Evolutionary conservation across 2,888 invertebrate species (phyloP), one percentile per base, ranked within the genome.

Genomic region (Dichetophora obliterata): DNA sequence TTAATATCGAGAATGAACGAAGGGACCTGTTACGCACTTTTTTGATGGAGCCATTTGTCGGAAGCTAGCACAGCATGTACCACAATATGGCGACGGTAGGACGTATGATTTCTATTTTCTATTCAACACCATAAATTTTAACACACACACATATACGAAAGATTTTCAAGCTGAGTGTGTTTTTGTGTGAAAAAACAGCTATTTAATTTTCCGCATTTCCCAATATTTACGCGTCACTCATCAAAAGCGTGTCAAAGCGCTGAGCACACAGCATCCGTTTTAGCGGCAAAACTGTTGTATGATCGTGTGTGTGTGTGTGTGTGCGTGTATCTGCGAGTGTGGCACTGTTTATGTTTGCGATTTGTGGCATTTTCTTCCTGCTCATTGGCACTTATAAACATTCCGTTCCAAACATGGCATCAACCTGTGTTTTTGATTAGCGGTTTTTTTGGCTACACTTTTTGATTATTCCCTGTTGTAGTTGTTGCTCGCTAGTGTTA

Each of bases 391-490:
- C 68, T 71, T 71, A 16, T 19, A 31, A 27, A n/a, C 57, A 61
- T 27, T 27, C 27, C 16, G 16, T 9, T 1, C 3, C 54, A 54
- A 19, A 6, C 19, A 16, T 69, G 37, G 71, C 37, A 52, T 34
- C 57, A 66, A 83, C 84, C 85, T 84, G 83, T 84, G 84, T 83
- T 84, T 84, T 87, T 86, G 86, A 86, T 86, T 86, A 86, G 86
- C 86, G 86, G 86, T 86, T 86, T 82, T n/a, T 83, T 81, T 84
- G 82, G 82, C 84, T 82, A 83, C 79, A 82, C 82, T 81, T 85
- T 82, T 82, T 83, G 84, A 84, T 71, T 71, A 59, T 57, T 59
- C 16, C 27, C 66, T 74, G 65, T 74, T 75, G 43, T 66, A 75
- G 68, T 79, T 75, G 78, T 34, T 75, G 74, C 68, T 77, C 27